A percentile compares a stretch with the other conserved stretches of the same genome.
Evolutionary conservation across 2,888 invertebrate species (phyloP).

Genomic region (Lasioglossum morio): DNA sequence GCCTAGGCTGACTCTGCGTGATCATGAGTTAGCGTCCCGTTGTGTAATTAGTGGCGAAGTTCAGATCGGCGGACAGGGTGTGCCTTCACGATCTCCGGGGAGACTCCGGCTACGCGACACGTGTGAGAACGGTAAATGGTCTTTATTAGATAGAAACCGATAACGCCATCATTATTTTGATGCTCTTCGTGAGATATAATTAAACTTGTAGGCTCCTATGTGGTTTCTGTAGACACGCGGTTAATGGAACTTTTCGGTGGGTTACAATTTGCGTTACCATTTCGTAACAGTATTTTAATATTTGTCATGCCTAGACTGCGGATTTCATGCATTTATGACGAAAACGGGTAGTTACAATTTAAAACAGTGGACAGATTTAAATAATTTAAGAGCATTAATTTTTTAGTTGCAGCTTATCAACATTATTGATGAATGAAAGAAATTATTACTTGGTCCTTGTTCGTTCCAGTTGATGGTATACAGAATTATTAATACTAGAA

Average conservation of each 20-base stretch:
- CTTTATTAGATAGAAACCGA: conserved; percentile 6
- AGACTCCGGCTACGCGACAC: neutral
- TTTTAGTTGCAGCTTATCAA: no score
- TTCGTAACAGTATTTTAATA: neutral
- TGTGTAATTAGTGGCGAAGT: conserved; percentile 48
- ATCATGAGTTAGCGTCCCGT: conserved; percentile 33
- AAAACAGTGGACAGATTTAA: no score
- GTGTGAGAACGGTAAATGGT: neutral
- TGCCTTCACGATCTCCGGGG: neutral
- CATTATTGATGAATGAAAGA: no score
- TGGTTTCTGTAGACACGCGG: neutral
- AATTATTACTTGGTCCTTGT: no score
- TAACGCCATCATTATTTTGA: neutral
- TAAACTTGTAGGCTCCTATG: neutral
- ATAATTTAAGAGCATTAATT: no score
- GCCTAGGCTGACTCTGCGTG: neutral
- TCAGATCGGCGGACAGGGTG: neutral
- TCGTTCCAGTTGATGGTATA: no score
- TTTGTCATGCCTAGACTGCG: no score
- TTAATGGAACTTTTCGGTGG: neutral
- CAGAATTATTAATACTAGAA: no score
- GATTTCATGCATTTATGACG: no score
- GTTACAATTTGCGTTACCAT: neutral
- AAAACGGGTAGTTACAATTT: no score
- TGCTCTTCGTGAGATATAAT: neutral